Evolutionary conservation across 2,888 invertebrate species (phyloP).

Genomic region (Clistopyga incitator): DNA sequence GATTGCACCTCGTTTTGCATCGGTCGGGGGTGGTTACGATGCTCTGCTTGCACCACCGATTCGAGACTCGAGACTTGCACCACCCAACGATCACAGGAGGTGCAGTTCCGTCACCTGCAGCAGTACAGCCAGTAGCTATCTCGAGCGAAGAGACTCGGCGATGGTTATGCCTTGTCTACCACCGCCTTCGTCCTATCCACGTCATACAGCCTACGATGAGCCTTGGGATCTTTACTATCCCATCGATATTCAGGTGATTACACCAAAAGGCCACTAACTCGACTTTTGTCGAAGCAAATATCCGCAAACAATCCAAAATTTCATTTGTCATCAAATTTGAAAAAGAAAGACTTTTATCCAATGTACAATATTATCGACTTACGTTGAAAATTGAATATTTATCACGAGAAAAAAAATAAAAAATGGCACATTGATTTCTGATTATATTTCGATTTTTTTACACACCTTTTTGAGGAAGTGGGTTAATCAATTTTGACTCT

Average conservation of each 20-base stretch:
- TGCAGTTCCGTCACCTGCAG: slow-evolving; percentile 94
- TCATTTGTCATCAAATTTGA: too few relatives aligned
- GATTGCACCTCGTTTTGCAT: slow-evolving; percentile 86
- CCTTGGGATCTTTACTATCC: slow-evolving; percentile 87
- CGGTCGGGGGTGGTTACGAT: slow-evolving; percentile 89
- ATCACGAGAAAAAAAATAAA: too few relatives aligned
- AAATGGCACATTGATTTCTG: too few relatives aligned
- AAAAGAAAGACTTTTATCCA: too few relatives aligned
- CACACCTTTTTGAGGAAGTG: too few relatives aligned
- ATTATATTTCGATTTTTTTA: too few relatives aligned
- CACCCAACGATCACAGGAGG: slow-evolving; percentile 84
- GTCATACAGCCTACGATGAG: slow-evolving; percentile 82
- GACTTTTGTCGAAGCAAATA: too few relatives aligned
- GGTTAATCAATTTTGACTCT: too few relatives aligned
- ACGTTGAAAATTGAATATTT: too few relatives aligned
- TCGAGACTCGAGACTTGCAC: slow-evolving; percentile 85
- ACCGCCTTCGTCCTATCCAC: slow-evolving; percentile 84
- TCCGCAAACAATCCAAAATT: too few relatives aligned
- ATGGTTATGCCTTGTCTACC: slow-evolving; percentile 91
- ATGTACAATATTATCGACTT: too few relatives aligned
- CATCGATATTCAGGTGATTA: slow-evolving; percentile 86
- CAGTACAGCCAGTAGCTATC: slow-evolving; percentile 93
- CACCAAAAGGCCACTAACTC: not conserved
- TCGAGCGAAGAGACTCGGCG: slow-evolving; percentile 92
- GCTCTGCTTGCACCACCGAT: slow-evolving; percentile 88